A percentile compares a stretch with the other conserved stretches of the same genome.
Evolutionary conservation across 2,113 vertebrate genomes (phyloP).

Genomic region (Clupea harengus): DNA sequence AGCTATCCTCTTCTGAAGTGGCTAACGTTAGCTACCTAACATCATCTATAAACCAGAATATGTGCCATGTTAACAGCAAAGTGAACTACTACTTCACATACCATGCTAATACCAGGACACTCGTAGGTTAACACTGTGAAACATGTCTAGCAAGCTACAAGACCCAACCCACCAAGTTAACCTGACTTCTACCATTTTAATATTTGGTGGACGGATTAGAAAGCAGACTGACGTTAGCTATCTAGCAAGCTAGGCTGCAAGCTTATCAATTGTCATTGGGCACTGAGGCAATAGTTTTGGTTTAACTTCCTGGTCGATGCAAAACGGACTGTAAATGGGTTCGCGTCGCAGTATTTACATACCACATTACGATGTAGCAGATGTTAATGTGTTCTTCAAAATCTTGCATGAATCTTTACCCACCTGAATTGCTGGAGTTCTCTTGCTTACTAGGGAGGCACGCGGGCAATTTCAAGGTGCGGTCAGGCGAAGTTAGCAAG

Average conservation of each 20-base stretch:
- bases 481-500: constrained; percentile 53
- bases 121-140: not conserved
- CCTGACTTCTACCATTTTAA: not conserved
- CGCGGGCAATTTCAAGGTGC: constrained; percentile 29
- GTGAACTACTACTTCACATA: not conserved
- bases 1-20: not conserved
- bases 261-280: not conserved
- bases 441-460: constrained; percentile 12
- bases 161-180: not conserved
- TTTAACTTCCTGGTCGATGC: not conserved
- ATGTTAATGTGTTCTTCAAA: not conserved
- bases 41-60: not conserved
- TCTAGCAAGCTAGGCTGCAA: not conserved
- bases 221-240: not conserved
- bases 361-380: not conserved
- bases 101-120: not conserved
- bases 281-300: not conserved
- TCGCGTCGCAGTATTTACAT: not conserved
- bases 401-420: not conserved
- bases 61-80: not conserved
- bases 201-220: not conserved
- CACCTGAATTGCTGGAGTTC: constrained; percentile 1
- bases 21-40: not conserved
- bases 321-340: not conserved
- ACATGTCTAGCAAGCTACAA: not conserved